Evolutionary conservation across 2,797 vertebrate species (phyloP).

Genomic region (Lophotriccus pileatus): DNA sequence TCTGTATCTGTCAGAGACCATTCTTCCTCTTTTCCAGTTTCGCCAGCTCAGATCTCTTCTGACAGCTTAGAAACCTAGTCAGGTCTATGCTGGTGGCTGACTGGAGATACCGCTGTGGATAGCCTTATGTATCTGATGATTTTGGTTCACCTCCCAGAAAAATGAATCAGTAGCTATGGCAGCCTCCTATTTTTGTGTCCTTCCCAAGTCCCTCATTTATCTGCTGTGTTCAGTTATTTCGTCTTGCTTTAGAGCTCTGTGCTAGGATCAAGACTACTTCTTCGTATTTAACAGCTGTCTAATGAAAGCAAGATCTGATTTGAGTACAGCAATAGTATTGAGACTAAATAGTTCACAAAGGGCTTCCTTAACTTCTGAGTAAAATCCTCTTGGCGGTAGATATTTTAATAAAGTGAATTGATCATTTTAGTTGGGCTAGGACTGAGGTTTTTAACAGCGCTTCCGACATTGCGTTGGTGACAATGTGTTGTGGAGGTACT

Average conservation of each 20-base stretch:
- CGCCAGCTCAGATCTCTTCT: background rate
- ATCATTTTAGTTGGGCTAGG: background rate
- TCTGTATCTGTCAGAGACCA: background rate
- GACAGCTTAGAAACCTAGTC: background rate
- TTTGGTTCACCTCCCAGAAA: background rate
- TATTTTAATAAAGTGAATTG: background rate
- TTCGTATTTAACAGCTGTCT: background rate
- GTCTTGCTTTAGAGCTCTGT: background rate
- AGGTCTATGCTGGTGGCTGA: background rate
- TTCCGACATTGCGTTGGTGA: background rate
- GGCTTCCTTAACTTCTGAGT: background rate
- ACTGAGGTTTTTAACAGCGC: background rate
- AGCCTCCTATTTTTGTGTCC: background rate
- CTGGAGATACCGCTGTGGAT: background rate
- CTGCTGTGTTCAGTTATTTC: background rate
- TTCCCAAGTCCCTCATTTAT: background rate
- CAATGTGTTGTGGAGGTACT: background rate
- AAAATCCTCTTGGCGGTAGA: background rate
- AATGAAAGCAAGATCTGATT: background rate
- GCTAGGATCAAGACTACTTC: background rate
- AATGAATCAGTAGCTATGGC: accelerated
- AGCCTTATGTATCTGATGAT: background rate
- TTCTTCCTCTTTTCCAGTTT: background rate
- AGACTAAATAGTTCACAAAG: background rate
- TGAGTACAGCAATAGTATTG: background rate